Base-by-base conservation (phyloP, 2,113 vertebrate species). In the Calidris pugnax region DNA sequence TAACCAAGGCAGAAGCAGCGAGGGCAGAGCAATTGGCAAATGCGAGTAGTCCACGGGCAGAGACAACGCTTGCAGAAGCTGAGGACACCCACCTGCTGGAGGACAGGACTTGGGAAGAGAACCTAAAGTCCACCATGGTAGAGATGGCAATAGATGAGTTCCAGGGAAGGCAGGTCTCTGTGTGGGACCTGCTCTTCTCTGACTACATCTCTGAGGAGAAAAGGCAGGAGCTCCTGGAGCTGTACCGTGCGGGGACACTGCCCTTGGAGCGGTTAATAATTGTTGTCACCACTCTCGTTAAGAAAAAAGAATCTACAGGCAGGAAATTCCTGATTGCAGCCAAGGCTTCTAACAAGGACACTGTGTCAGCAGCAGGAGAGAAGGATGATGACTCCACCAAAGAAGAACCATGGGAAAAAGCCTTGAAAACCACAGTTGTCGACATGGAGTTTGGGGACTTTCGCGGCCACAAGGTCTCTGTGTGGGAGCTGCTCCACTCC, bases 401-500 rank as follows among this genome's bases (percentile, higher is more conserved):
- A 4, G 98, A 98, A 35, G 98, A 91, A 12, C 5, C 71, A 0
- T 35, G 57, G 32, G 53, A 97, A 57, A 89, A 51, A 6, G 77
- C 97, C 11, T 33, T 98, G 4, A 83, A 96, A 82, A 83, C 83
- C 5, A 93, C 96, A 1, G 84, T 72, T 4, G 94, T 99, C 2
- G 94, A 98, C 2, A 37, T 99, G 15, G 95, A 97, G 0, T 68
- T 41, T 0, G 97, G 97, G 1, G 95, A 97, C 27, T 95, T 94
- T 48, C 60, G 0, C 7, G 97, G 97, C 9, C 94, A 76, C 43
- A 83, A 33, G 27, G 72, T 89, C 1, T 95, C 98, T 0, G 68
- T 98, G 41, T 99, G 99, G 99, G 98, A 99, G 14, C 91, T 99
- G 14, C 98, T 99, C 15, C 98, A 98, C 84, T 99, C 99, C 19